Base-by-base conservation (phyloP, 1,140 invertebrate genomes). In the Dufourea novaeangliae region DNA sequence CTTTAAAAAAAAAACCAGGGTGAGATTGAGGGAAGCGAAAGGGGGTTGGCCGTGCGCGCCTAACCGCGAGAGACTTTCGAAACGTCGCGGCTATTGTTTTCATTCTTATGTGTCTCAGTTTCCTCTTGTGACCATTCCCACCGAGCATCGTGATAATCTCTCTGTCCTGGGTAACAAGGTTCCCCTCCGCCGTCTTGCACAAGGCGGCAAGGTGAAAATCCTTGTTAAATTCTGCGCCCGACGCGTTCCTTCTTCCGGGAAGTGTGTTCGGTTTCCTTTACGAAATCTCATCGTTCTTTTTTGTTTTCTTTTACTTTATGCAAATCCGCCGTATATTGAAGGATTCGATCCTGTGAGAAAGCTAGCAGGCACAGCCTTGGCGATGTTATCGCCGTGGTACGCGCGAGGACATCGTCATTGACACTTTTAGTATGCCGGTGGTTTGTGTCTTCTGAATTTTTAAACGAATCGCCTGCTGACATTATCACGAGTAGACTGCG, bases 61-160 rank as follows among this genome's bases (percentile, higher is more conserved):
- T 62, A 6, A 59, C 39, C 22, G 82, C 73, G 78, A 70, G 82
- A 85, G 57, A 67, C 56, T 85, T 85, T 83, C 79, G 83, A 84
- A 85, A 85, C 79, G 11, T 20, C 41, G 20, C 22, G 32, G 10
- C 39, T 56, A 85, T 85, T 85, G 83, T 85, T 78, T 50, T 85
- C 67, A 81, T 84, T 85, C 83, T 78, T 78, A 78, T 57, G 14
- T 78, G 78, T 85, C 82, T 84, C 82, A n/a, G 64, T 84, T 85
- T 90, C 87, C 87, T 87, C 86, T 89, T 89, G 90, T 89, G 89
- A 91, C 85, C 85, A 90, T 91, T 91, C 90, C 86, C 90, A 90
- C 88, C 87, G 82, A 64, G 39, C 72, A 76, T 83, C 71, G 67
- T 62, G 81, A 84, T 84, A 84, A 84, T n/a, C n/a, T 84, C 71